Base-by-base conservation (phyloP, 2,888 invertebrate genomes). In the Oligia latruncula region DNA sequence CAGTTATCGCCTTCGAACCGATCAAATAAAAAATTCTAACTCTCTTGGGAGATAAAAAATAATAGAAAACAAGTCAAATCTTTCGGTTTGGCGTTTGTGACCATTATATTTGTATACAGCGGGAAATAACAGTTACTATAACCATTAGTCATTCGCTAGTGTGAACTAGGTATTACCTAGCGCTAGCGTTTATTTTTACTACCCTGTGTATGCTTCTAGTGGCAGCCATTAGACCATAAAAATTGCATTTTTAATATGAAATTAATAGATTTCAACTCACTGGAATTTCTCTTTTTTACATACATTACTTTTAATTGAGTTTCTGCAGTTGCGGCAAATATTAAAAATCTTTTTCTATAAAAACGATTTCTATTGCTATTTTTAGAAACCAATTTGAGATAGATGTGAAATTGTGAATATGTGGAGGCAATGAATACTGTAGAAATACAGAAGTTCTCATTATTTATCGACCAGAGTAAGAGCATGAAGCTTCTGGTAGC, bases 151-250 rank as follows among this genome's bases (percentile, higher is more conserved):
- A 88, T 88, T 81, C 83, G 84, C 80, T 84, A 85, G 89, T 89
- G 89, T 90, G 89, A 88, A 89, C 89, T 87, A 87, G 90, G 90
- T 85, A 85, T 88, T 86, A 89, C 86, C 88, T 90, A 84, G 80
- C 64, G 78, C 74, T 76, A 46, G 82, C 84, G 52, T 89, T 88
- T 88, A 87, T 88, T 89, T 89, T 90, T 88, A 89, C 76, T 77
- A 55, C 82, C 72, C 78, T 62, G 58, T 85, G 76, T 85, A 80
- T 74, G 78, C 74, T 83, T 81, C 81, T 84, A 79, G 81, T 71
- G 65, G 78, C 71, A 49, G 43, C 80, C 58, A 82, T 87, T 82
- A 78, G 58, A 81, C 84, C 76, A 87, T 82, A 81, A 89, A 86
- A 88, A 83, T 80, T 65, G 70, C 68, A 49, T 67, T 85, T 78